These are phyloP conservation scores for Panzeria rudis DNA, from an alignment of 2,888 invertebrate species.

Conservation along the genomic window DNA sequence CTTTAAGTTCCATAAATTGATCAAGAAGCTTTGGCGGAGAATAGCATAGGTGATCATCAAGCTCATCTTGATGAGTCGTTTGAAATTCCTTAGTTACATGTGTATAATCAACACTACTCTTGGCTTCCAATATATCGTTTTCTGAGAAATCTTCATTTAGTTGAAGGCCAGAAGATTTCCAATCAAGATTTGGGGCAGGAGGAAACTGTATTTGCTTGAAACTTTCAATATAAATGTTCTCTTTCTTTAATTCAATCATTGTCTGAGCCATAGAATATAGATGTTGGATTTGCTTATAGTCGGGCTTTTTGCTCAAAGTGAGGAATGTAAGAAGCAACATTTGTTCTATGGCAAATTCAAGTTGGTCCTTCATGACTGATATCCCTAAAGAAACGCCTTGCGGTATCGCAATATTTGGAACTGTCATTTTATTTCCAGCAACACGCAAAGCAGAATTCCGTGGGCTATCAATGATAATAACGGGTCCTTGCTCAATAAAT, in stretches of 20 bases:
- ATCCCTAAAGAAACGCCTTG: conserved; percentile 72
- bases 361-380: conserved; percentile 74
- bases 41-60: conserved; percentile 77
- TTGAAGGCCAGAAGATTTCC: conserved; percentile 65
- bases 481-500: neutral
- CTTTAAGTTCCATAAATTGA: conserved; percentile 79
- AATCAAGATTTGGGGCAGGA: conserved; percentile 52
- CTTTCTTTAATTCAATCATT: conserved; percentile 73
- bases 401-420: neutral
- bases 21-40: conserved; percentile 77
- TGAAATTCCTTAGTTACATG: neutral
- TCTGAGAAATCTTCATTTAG: conserved; percentile 36
- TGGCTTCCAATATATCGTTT: conserved; percentile 41
- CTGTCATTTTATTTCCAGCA: conserved; percentile 22
- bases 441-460: neutral
- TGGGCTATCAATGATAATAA: neutral
- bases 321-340: conserved; percentile 76
- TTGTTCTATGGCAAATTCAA: conserved; percentile 78
- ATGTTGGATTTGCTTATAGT: conserved; percentile 69
- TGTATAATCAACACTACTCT: neutral
- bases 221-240: conserved; percentile 57
- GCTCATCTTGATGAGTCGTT: conserved; percentile 49
- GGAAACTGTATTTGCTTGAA: conserved; percentile 52
- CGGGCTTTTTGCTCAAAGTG: conserved; percentile 75
- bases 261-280: conserved; percentile 74